Evolutionary conservation across 2,888 invertebrate genomes (phyloP), one percentile per base, ranked within the genome.

Genomic region (Andrena hattorfiana): DNA sequence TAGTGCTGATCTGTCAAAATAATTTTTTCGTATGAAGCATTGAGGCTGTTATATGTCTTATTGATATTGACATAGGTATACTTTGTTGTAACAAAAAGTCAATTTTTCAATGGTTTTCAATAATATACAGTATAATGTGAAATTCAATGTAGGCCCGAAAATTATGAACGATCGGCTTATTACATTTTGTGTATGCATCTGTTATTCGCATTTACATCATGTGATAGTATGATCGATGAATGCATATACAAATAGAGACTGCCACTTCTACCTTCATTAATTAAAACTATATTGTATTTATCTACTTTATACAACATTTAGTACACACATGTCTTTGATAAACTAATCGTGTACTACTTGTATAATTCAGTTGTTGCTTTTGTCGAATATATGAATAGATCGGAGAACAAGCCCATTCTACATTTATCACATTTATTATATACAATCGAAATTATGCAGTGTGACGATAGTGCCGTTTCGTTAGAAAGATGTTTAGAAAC

Each of bases 271-370:
- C 77, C 74, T 72, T 84, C 83, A 32, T 86, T 89, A 85, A 83
- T 85, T 86, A 89, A 90, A 90, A 88, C 88, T 90, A 91, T 87
- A 89, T 72, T 78, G 78, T 86, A 89, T 89, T 90, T 88, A 86
- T 70, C 89, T 92, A 92, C 85, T 92, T 92, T 92, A 90, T 92
- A 92, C 92, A 92, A 91, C 90, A 90, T 89, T 92, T 85, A 90
- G 88, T 92, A 91, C 87, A 88, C 85, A 85, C 83, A 85, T 78
- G 85, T 87, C 85, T 87, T 86, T 85, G 83, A 85, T 84, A 84
- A 88, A 89, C 76, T 87, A 87, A 85, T 84, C 66, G 64, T 81
- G 48, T 84, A 89, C 89, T 88, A 89, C 90, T 90, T 90, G 89
- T 85, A 80, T 87, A 86, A 88, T 91, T 90, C 91, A 90, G 88